Conservation (phyloP, 2,113 vertebrate species). For the Bubo scandiacus region DNA sequence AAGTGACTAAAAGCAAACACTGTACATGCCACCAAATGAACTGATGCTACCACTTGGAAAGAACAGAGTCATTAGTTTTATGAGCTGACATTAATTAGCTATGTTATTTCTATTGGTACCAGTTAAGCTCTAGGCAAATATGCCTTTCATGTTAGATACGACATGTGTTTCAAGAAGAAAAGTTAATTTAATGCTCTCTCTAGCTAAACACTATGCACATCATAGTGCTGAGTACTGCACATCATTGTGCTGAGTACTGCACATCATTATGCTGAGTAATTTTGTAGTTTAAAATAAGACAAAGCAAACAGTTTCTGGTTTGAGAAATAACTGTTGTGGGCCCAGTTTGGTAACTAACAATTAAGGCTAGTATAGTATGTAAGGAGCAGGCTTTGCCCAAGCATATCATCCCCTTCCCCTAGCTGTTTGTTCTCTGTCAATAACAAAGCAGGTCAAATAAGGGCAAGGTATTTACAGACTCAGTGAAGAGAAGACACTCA, state of each 20-base stretch:
- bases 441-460: neutral
- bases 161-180: neutral
- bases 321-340: neutral
- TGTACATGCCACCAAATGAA: neutral
- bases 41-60: slow-evolving; percentile 4
- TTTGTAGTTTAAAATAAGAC: neutral
- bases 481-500: neutral
- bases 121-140: slow-evolving; percentile 27
- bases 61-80: neutral
- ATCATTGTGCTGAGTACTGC: neutral
- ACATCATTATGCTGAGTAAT: neutral
- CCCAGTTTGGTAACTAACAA: neutral
- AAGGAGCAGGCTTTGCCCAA: neutral
- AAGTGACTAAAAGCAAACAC: neutral
- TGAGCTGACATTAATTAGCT: slow-evolving; percentile 28
- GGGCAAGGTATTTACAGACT: neutral
- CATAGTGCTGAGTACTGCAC: no score
- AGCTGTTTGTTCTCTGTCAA: neutral
- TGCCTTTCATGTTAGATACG: neutral
- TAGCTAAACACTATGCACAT: neutral
- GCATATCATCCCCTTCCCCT: neutral
- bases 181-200: slow-evolving; percentile 1
- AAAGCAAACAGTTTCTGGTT: neutral
- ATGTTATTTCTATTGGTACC: neutral
- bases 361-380: neutral